phyloP scores from a whole-genome alignment of 2,797 vertebrate species.

The Brachyrhaphis roseni region DNA sequence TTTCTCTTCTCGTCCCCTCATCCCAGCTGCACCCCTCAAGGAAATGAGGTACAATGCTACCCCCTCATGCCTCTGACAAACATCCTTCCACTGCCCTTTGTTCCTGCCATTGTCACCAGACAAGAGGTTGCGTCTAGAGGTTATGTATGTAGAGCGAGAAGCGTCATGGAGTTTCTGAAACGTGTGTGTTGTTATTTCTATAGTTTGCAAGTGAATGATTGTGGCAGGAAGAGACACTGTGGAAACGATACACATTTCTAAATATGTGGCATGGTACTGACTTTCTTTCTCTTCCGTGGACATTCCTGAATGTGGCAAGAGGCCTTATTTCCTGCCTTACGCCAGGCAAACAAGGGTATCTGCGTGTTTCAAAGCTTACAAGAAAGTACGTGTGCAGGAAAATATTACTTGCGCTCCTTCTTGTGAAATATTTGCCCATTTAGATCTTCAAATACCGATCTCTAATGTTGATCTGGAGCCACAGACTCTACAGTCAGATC shows the following conservation, averaged over 20 bases:
- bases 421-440: constrained; percentile 42
- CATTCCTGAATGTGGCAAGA: constrained; percentile 48
- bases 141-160: constrained; percentile 47
- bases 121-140: constrained; percentile 69
- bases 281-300: constrained; percentile 36
- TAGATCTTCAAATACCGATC: constrained; percentile 33
- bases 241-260: constrained; percentile 35
- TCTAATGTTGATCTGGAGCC: constrained; percentile 37
- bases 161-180: constrained; percentile 63
- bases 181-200: constrained; percentile 22
- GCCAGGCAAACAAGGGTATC: constrained; percentile 31
- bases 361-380: constrained; percentile 33
- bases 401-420: constrained; percentile 23
- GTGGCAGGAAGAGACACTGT: constrained; percentile 45
- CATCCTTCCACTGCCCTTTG: constrained; percentile 67
- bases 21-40: constrained; percentile 61
- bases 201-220: constrained; percentile 17
- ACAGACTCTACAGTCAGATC: constrained; percentile 26
- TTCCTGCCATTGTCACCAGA: constrained; percentile 82
- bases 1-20: constrained; percentile 39
- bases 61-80: constrained; percentile 52
- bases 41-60: constrained; percentile 78
- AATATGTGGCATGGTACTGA: constrained; percentile 12
- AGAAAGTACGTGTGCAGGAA: constrained; percentile 46
- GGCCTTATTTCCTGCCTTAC: constrained; percentile 48